Evolutionary conservation across 92 coral and sea anemone genomes (phyloP).

Genomic region (Phenganax marumi): DNA sequence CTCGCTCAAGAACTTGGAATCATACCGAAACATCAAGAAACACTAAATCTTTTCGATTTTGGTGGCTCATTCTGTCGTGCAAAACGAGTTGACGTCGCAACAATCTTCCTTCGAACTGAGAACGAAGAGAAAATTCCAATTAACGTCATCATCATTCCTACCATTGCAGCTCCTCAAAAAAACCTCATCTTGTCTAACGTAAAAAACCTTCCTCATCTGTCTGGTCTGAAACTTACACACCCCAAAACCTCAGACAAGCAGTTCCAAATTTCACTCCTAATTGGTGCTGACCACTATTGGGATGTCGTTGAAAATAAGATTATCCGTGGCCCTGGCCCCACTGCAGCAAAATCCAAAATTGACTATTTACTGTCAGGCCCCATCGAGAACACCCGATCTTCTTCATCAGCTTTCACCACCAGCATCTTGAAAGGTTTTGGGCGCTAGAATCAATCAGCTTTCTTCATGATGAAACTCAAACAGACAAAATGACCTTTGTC

Average conservation of each 20-base stretch:
- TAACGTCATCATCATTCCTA: slow-evolving; percentile 44
- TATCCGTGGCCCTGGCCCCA: slow-evolving; percentile 53
- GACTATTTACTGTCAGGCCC: slow-evolving; percentile 17
- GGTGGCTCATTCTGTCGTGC: neutral
- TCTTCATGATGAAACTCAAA: neutral
- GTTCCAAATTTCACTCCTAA: slow-evolving; percentile 43
- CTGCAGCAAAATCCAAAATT: slow-evolving; percentile 55
- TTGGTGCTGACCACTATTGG: slow-evolving; percentile 12
- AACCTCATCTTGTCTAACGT: slow-evolving; percentile 7
- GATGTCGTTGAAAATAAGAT: slow-evolving; percentile 38
- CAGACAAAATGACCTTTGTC: neutral
- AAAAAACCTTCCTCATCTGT: slow-evolving; percentile 46
- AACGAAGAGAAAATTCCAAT: slow-evolving; percentile 53
- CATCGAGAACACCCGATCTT: neutral
- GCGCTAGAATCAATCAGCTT: slow-evolving; percentile 37
- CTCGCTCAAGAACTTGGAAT: slow-evolving; percentile 50
- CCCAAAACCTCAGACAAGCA: slow-evolving; percentile 45
- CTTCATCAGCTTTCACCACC: neutral
- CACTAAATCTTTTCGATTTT: slow-evolving; percentile 44
- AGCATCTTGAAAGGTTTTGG: slow-evolving; percentile 40
- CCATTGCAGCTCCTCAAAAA: slow-evolving; percentile 50
- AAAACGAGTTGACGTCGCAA: slow-evolving; percentile 21
- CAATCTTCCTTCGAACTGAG: slow-evolving; percentile 43
- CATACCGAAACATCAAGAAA: slow-evolving; percentile 15
- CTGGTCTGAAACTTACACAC: slow-evolving; percentile 50